Evolutionary conservation across 2,888 invertebrate genomes (phyloP).

Genomic region (Sminthurides aquaticus): DNA sequence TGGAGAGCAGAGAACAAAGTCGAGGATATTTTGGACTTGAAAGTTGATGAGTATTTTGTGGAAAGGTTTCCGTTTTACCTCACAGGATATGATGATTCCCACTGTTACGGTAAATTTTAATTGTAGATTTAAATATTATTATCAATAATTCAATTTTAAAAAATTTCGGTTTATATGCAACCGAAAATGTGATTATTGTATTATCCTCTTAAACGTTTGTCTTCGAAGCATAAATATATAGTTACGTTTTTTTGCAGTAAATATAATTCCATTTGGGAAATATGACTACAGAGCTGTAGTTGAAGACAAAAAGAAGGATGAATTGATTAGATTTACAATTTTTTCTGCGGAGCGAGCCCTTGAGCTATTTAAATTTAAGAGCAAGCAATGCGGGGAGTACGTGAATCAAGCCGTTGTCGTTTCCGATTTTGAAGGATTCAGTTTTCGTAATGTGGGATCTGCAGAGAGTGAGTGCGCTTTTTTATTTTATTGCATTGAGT

Average conservation of each 20-base stretch:
- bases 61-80: constrained; percentile 15
- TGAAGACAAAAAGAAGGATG: constrained; percentile 5
- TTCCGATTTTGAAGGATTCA: constrained; percentile 11
- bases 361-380: constrained; percentile 14
- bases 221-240: too few species aligned
- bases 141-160: background rate
- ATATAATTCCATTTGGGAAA: background rate
- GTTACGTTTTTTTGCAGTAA: background rate
- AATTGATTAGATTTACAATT: background rate
- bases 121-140: background rate
- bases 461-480: background rate
- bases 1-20: constrained; percentile 12
- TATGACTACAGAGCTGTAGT: constrained; percentile 11
- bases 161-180: too few species aligned
- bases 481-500: too few species aligned
- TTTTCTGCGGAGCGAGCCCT: constrained; percentile 5
- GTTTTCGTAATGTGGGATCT: constrained; percentile 4
- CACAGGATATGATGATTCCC: constrained; percentile 9
- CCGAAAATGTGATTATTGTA: too few species aligned
- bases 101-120: constrained; percentile 6
- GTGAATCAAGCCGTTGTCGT: constrained; percentile 7
- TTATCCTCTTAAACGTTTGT: too few species aligned
- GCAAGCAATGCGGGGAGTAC: constrained; percentile 1
- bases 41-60: background rate
- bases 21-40: background rate